A percentile compares a stretch with the other conserved stretches of the same genome.
Evolutionary conservation across 2,797 vertebrate genomes (phyloP).

Genomic region (Enoplosus armatus): DNA sequence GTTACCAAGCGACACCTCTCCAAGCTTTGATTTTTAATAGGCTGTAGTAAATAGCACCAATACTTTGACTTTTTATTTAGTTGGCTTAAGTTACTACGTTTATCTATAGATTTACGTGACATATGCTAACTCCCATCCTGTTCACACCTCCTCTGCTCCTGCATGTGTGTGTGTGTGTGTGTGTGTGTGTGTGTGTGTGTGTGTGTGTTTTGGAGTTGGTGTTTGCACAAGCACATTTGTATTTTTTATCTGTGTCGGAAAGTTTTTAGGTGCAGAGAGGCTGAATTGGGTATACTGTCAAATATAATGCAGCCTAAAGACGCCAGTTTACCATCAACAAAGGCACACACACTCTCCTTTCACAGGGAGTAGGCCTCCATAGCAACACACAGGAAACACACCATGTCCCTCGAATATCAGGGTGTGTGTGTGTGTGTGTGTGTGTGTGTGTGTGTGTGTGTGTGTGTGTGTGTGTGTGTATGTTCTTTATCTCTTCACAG

Average conservation of each 20-base stretch:
- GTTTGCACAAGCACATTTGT: not conserved
- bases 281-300: not conserved
- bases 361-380: not conserved
- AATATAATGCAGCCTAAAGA: not conserved
- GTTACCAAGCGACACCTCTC: constrained; percentile 61
- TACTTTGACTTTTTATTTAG: constrained; percentile 32
- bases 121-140: constrained; percentile 44
- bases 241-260: not conserved
- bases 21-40: constrained; percentile 61
- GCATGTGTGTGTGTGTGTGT: constrained; percentile 7
- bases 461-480: too few relatives aligned
- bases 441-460: too few relatives aligned
- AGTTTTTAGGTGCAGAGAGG: not conserved
- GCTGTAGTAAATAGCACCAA: constrained; percentile 46
- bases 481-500: constrained; percentile 55
- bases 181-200: not conserved
- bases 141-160: constrained; percentile 56
- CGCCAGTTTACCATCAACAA: not conserved
- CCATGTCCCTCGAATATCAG: constrained; percentile 17
- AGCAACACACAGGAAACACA: constrained; percentile 25
- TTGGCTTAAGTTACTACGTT: constrained; percentile 21
- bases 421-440: constrained; percentile 14
- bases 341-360: too few relatives aligned
- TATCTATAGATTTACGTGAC: constrained; percentile 55
- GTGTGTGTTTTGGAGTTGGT: not conserved